Conservation (phyloP, 2,113 vertebrate genomes). For the Odocoileus virginianus region DNA sequence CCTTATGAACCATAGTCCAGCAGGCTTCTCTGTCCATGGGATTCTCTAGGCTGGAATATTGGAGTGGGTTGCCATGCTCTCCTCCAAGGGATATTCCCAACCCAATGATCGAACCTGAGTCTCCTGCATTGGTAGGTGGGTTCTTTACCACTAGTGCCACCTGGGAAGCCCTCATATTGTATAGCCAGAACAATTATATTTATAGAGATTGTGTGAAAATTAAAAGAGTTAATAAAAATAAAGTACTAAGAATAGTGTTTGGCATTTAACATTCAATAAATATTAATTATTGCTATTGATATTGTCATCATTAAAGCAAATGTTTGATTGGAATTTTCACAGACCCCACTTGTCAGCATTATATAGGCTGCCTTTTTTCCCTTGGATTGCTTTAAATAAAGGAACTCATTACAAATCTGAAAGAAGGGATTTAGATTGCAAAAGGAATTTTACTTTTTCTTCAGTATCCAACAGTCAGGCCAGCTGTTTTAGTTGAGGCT, state of each 20-base stretch:
- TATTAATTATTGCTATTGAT: not conserved
- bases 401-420: conserved; percentile 1
- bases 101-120: not conserved
- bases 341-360: not conserved
- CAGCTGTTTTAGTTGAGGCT: conserved; percentile 64
- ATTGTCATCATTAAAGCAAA: not conserved
- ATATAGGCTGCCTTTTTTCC: not conserved
- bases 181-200: not conserved
- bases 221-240: not conserved
- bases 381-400: conserved; percentile 31
- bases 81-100: not conserved
- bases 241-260: not conserved
- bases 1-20: not conserved
- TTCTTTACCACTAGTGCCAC: not conserved
- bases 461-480: conserved; percentile 26
- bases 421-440: not conserved
- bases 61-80: not conserved
- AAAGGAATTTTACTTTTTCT: conserved; percentile 24
- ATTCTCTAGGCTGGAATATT: not conserved
- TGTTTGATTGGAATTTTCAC: not conserved
- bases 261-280: not conserved
- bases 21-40: not conserved
- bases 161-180: not conserved
- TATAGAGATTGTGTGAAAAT: not conserved
- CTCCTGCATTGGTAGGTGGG: not conserved